Evolutionary conservation across 30 jellyfish, hydroid and myxozoan species (phyloP).

Genomic region (Aurelia sp.): DNA sequence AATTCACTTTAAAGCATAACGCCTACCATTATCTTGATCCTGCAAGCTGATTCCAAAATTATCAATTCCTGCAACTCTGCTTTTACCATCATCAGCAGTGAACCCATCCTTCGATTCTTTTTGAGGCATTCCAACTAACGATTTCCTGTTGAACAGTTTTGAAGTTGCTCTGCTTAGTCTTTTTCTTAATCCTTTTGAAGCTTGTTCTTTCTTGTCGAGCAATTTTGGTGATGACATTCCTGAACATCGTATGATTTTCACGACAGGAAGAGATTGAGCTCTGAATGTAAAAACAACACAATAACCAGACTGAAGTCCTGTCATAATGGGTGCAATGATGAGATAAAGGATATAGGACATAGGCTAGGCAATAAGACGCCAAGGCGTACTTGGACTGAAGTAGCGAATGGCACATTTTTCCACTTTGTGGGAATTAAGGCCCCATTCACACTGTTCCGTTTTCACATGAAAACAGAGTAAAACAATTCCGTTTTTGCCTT

Average conservation of each 20-base stretch:
- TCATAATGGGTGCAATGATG: too few species aligned
- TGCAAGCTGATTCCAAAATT: constrained; percentile 43
- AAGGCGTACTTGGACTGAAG: too few species aligned
- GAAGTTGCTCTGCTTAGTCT: constrained; percentile 90
- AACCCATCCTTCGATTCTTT: constrained; percentile 1
- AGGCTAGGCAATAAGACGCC: too few species aligned
- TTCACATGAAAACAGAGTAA: too few species aligned
- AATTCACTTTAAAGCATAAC: too few species aligned
- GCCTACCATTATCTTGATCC: constrained; percentile 18
- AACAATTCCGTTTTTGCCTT: too few species aligned
- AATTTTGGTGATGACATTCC: constrained; percentile 48
- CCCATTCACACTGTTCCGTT: too few species aligned
- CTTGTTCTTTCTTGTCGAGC: constrained; percentile 65
- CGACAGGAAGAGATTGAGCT: constrained; percentile 90
- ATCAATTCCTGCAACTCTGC: constrained; percentile 41
- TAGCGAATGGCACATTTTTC: too few species aligned
- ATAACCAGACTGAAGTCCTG: too few species aligned
- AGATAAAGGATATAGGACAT: too few species aligned
- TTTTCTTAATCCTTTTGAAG: constrained; percentile 71
- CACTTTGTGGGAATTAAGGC: too few species aligned
- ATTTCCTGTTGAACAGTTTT: constrained; percentile 84
- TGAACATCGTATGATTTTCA: constrained; percentile 73
- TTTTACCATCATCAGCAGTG: background rate
- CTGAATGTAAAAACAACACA: constrained; percentile 7
- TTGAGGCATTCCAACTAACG: constrained; percentile 39